A percentile compares a stretch with the other conserved stretches of the same genome.
phyloP scores from a whole-genome alignment of 2,113 vertebrate species.

The Sus scrofa region T2T-Sscrofa CM000830.6:100179001-100179500 shows the following conservation, averaged over 20 bases:
- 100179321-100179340: not conserved
- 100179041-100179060: not conserved
- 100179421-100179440: not conserved
- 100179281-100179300: slow-evolving; percentile 25
- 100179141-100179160: not conserved
- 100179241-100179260: not conserved
- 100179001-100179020: not conserved
- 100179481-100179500: not conserved
- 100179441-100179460: not conserved
- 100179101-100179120: not conserved
- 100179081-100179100: slow-evolving; percentile 11
- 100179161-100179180: not conserved
- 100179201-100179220: slow-evolving; percentile 30
- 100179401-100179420: not conserved
- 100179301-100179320: not conserved
- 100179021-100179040: not conserved
- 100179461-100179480: not conserved
- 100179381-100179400: slow-evolving; percentile 6
- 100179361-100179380: not conserved
- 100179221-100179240: slow-evolving; percentile 11
- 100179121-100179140: not conserved
- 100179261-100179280: not conserved
- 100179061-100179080: slow-evolving; percentile 19
- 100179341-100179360: not conserved
- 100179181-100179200: slow-evolving; percentile 35